phyloP scores from a whole-genome alignment of 1,140 invertebrate species.

The Plutomurus gul region DNA sequence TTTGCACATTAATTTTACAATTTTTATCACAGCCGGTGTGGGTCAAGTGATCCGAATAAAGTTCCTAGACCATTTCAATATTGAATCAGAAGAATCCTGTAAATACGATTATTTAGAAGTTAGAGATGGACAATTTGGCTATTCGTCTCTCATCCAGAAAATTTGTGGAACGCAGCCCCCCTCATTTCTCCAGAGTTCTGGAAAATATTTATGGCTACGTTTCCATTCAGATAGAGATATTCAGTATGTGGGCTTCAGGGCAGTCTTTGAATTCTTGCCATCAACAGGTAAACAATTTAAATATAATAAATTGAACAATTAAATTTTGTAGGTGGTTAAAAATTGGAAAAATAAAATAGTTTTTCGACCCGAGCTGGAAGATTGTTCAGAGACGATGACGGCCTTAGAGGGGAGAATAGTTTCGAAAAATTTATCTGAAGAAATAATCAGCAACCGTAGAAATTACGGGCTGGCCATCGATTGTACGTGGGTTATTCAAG shows the following conservation, averaged over 20 bases:
- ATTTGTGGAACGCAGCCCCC: constrained; percentile 80
- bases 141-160: constrained; percentile 68
- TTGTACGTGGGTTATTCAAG: constrained; percentile 79
- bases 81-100: constrained; percentile 75
- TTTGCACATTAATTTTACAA: background rate
- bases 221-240: constrained; percentile 85
- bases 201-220: constrained; percentile 77
- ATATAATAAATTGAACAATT: background rate
- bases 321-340: background rate
- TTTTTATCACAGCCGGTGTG: constrained; percentile 73
- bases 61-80: constrained; percentile 78
- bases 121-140: constrained; percentile 82
- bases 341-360: background rate
- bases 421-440: background rate
- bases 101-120: constrained; percentile 83
- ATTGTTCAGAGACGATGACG: constrained; percentile 61
- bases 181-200: constrained; percentile 73
- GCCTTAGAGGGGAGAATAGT: constrained; percentile 59
- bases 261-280: constrained; percentile 71
- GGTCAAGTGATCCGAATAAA: constrained; percentile 77
- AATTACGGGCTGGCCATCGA: constrained; percentile 69
- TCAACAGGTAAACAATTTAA: constrained; percentile 53
- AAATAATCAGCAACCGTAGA: constrained; percentile 62
- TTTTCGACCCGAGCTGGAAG: constrained; percentile 53
- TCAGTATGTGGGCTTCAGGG: constrained; percentile 79